Conservation (phyloP, 2,797 vertebrate genomes). For the Luscinia luscinia region DNA sequence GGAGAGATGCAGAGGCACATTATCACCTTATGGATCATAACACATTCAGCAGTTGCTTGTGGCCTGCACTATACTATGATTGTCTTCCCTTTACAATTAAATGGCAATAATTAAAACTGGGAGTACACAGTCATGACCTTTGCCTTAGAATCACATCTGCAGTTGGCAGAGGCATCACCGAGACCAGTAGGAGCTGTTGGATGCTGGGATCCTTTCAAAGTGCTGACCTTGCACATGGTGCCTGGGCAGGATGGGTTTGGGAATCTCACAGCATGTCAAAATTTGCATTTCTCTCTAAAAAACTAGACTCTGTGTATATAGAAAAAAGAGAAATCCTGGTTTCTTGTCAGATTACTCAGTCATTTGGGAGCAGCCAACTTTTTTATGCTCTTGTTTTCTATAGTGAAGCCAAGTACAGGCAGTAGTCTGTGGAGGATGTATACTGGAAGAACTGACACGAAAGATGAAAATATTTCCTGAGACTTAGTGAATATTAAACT, state of each 20-base stretch:
- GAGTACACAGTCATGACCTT: not conserved
- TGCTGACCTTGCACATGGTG: not conserved
- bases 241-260: not conserved
- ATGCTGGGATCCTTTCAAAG: not conserved
- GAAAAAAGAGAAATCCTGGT: not conserved
- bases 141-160: not conserved
- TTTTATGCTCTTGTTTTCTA: not conserved
- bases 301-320: not conserved
- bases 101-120: not conserved
- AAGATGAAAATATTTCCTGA: not conserved
- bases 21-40: accelerated
- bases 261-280: not conserved
- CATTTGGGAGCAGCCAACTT: not conserved
- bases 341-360: not conserved
- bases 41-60: not conserved
- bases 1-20: accelerated
- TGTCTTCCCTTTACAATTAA: not conserved
- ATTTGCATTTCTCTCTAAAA: not conserved
- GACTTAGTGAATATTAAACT: not conserved
- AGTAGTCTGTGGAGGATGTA: not conserved
- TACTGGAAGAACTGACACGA: not conserved
- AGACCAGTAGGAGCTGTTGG: not conserved
- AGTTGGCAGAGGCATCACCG: not conserved
- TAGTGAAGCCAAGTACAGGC: not conserved
- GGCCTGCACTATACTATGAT: not conserved